Percentiles rank a stretch among this genome's conserved stretches.
phyloP scores from a whole-genome alignment of 2,113 vertebrate species.

The Cyanistes caeruleus region DNA sequence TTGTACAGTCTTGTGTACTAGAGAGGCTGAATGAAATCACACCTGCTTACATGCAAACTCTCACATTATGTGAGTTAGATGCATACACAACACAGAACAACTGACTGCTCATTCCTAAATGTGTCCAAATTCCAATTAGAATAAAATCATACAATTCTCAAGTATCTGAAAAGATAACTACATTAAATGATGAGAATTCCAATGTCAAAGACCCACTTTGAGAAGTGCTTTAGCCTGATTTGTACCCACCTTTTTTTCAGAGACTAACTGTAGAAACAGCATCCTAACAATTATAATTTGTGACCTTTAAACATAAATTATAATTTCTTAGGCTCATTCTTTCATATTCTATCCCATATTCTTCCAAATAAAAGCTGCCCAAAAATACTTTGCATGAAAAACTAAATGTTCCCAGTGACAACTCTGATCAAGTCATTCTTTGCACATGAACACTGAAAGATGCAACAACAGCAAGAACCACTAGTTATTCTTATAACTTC shows the following conservation, averaged over 20 bases:
- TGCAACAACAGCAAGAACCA: conserved; percentile 22
- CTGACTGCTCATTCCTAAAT: background rate
- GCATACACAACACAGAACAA: background rate
- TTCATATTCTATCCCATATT: background rate
- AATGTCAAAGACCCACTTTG: background rate
- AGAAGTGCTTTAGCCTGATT: background rate
- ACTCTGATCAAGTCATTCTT: background rate
- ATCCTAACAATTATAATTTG: background rate
- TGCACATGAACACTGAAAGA: conserved; percentile 3
- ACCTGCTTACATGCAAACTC: background rate
- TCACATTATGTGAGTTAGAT: background rate
- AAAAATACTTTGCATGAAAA: conserved; percentile 32
- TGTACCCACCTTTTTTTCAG: background rate
- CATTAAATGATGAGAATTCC: background rate
- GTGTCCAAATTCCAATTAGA: background rate
- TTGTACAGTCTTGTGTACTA: background rate
- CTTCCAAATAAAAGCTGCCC: background rate
- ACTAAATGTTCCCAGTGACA: conserved; percentile 49
- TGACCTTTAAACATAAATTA: background rate
- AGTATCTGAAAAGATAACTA: background rate
- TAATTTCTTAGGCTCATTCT: background rate
- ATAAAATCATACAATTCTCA: background rate
- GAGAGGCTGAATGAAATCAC: background rate
- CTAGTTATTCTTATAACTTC: background rate
- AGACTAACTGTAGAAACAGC: background rate